A percentile compares a stretch with the other conserved stretches of the same genome.
Evolutionary conservation across 2,888 invertebrate genomes (phyloP).

Genomic region (Lasioglossum lativentre): DNA sequence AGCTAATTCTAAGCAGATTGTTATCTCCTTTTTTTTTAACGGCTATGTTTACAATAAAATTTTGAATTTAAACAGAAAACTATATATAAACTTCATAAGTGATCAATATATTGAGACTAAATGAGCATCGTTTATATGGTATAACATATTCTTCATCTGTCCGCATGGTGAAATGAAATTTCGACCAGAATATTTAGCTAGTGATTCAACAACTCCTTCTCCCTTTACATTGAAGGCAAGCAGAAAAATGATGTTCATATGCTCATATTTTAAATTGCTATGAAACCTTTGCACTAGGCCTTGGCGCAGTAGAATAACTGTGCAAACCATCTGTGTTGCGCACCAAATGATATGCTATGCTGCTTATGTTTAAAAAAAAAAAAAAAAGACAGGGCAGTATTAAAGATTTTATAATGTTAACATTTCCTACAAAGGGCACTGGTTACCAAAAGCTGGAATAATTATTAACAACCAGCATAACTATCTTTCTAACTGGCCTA

Average conservation of each 20-base stretch:
- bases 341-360: conserved; percentile 59
- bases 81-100: conserved; percentile 27
- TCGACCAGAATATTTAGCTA: conserved; percentile 27
- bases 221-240: conserved; percentile 50
- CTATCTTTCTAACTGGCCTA: conserved; percentile 35
- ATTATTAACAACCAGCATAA: conserved; percentile 33
- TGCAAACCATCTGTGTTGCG: conserved; percentile 58
- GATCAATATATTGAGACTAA: conserved; percentile 16
- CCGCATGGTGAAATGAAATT: conserved; percentile 21
- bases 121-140: conserved; percentile 9
- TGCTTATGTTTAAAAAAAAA: conserved; percentile 32
- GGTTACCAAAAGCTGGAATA: conserved; percentile 29
- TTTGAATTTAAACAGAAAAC: conserved; percentile 28
- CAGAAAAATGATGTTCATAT: conserved; percentile 50
- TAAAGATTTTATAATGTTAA: conserved; percentile 7
- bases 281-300: conserved; percentile 62
- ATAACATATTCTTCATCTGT: conserved; percentile 25
- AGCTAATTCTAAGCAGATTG: conserved; percentile 27
- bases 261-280: conserved; percentile 44
- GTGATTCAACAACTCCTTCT: conserved; percentile 63
- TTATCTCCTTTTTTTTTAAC: conserved; percentile 16
- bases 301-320: conserved; percentile 51
- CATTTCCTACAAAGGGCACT: conserved; percentile 1
- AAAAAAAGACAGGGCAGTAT: conserved; percentile 27
- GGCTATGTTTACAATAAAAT: conserved; percentile 39